Evolutionary conservation across 1,140 invertebrate genomes (phyloP), one percentile per base, ranked within the genome.

Genomic region (Drosophila nebulosa): DNA sequence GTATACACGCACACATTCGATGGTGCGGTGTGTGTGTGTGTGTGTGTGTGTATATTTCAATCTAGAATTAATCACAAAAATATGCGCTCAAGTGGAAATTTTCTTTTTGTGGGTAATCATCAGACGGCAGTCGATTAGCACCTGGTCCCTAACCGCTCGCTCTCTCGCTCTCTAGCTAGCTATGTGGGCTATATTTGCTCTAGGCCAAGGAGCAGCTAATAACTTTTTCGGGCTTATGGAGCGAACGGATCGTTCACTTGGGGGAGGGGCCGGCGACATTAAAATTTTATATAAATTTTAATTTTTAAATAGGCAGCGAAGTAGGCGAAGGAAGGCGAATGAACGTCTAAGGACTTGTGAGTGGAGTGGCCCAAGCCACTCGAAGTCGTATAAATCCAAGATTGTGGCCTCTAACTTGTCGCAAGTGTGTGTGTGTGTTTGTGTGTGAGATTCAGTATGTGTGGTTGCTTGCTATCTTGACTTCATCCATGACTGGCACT

Each of bases 371-470:
- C 16, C 16, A 46, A 68, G 81, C 81, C 81, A 85, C 81, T 85
- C 74, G 79, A 85, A 81, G 81, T 78, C 69, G 78, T 85, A 85
- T 85, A 85, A 85, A 85, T 85, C 78, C 81, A 86, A 86, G 81
- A 86, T 86, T 86, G 81, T 85, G 81, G 81, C 81, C 81, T 76
- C 70, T 74, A 85, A 75, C 81, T 86, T 86, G 80, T 85, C 81
- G 81, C 81, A 86, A 75, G 51, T 78, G 78, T 72, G 71, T 58
- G 68, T 68, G 21, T 36, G 32, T 36, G 52, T 67, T 57, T 51
- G 27, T 66, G 52, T 59, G 56, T 14, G 62, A 18, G 30, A 30
- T 24, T 68, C 55, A 67, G 59, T 73, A 26, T 42, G 65, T 74
- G 61, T 79, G 77, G 64, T 42, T 30, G 27, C 27, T 79, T 79